Evolutionary conservation across 2,797 vertebrate species (phyloP), one percentile per base, ranked within the genome.

Genomic region (Sebastolobus altivelis): DNA sequence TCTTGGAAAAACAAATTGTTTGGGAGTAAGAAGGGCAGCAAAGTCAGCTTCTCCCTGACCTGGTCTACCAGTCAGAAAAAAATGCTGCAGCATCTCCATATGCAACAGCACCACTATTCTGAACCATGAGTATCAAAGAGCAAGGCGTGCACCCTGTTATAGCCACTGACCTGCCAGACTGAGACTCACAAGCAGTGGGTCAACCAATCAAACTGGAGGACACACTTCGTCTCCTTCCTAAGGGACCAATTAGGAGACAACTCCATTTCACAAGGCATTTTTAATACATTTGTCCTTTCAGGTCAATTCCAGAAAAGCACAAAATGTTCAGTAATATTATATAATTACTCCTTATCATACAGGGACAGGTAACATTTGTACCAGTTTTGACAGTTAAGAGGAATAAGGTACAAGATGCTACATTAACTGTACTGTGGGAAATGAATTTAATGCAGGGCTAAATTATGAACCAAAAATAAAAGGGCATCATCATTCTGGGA

Each of bases 1-100:
- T 63, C 22, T 66, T 65, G 82, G 72, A 29, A 81, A 80, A 86
- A 54, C 46, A 20, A 49, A 49, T 49, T 52, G 72, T 65, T 38
- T 72, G 16, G 62, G 74, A 79, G 65, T 65, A 70, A 68, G 59
- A 89, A 84, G 61, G 40, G 65, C 83, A 85, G 63, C 55, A 67
- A 87, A 81, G 84, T 81, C 86, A 74, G 49, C 37, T 49, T 86
- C 71, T 74, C 29, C 46, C 71, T 83, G 83, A 71, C 68, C 72
- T 75, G 49, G 40, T 80, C 75, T 60, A 72, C 11, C 31, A 67
- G 73, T 77, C 16, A 62, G 31, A 74, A 75, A 80, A 67, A 75
- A 67, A 71, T 25, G 35, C 67, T 83, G 73, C 77, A 82, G 63
- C 55, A 75, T 81, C 71, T 86, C 67, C 68, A 83, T 76, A 82